A percentile compares a stretch with the other conserved stretches of the same genome.
Evolutionary conservation across 2,888 invertebrate species (phyloP).

Genomic region (Drosophila affinis): DNA sequence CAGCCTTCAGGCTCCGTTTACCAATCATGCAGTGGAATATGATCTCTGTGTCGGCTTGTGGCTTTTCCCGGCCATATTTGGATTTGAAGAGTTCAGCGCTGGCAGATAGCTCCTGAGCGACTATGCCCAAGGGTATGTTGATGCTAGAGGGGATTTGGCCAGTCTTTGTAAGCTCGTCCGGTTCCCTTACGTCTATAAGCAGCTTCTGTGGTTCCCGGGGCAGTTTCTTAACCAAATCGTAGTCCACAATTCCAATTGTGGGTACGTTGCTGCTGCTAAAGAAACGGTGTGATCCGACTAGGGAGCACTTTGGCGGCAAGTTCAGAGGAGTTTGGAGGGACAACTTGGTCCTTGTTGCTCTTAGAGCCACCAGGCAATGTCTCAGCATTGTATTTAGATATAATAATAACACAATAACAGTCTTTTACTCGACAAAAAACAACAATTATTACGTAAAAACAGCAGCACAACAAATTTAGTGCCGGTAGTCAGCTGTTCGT

Average conservation of each 20-base stretch:
- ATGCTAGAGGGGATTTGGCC: conserved; percentile 90
- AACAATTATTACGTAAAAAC: conserved; percentile 60
- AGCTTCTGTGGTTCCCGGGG: conserved; percentile 84
- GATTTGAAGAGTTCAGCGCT: conserved; percentile 85
- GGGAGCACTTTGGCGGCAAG: neutral
- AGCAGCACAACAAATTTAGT: conserved; percentile 4
- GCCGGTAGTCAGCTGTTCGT: conserved; percentile 54
- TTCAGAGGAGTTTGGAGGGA: too few species aligned
- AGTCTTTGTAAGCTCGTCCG: conserved; percentile 88
- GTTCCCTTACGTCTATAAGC: conserved; percentile 91
- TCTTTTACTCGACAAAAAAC: conserved; percentile 1
- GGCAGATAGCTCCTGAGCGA: conserved; percentile 63
- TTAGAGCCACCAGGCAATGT: conserved; percentile 17
- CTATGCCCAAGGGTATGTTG: conserved; percentile 88
- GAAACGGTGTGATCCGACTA: conserved; percentile 3
- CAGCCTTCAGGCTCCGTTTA: conserved; percentile 87
- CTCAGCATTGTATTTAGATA: conserved; percentile 18
- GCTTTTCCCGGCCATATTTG: conserved; percentile 86
- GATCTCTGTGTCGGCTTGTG: conserved; percentile 85
- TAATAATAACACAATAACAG: too few species aligned
- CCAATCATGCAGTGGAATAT: conserved; percentile 89
- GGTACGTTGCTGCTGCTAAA: conserved; percentile 23
- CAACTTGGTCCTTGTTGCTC: conserved; percentile 3
- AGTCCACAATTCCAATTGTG: conserved; percentile 61
- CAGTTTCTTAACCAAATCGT: conserved; percentile 82